Base-by-base conservation (phyloP, 2,797 vertebrate species). In the Petrocephalus schoutedeni region DNA sequence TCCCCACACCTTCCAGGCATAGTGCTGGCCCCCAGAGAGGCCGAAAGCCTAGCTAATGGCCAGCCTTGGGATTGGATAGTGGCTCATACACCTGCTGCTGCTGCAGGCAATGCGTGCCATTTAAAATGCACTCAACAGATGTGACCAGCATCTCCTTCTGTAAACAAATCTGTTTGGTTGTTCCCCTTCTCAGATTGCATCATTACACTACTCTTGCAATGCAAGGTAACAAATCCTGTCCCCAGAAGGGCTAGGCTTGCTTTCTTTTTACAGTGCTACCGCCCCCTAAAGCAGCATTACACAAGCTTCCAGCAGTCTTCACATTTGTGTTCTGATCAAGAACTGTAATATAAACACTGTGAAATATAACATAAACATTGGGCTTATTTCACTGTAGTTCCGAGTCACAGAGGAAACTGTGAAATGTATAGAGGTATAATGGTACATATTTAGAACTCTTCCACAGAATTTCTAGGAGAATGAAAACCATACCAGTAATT, bases 41-140 rank as follows among this genome's bases (percentile, higher is more conserved):
- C 4, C 2, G 9, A 14, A 67, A 64, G 21, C 21, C 41, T 59
- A 64, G 86, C 86, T 87, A 87, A 87, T 87, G 86, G 86, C n/a
- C 45, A 64, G 86, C 58, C 58, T 41, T 64, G 86, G 86, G 57
- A 87, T 59, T 64, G 86, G 67, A 36, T 51, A 57, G 7, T 45
- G 41, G 86, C 59, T 67, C 59, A 12, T 32, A 67, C 86, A 87
- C 86, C 86, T 87, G 86, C 86, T 87, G 59, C 41, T 64, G 86
- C 86, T 67, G 2, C 36, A 49, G 86, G 86, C 86, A 32, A 87
- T 51, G 86, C 86, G 10, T 64, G 59, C 58, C 59, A 87, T 87
- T 87, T 87, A 87, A 87, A 87, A 59, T 87, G 86, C 41, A 67
- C 86, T 87, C 86, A 67, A 49, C 86, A 87, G 86, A 87, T 87